These are phyloP conservation scores for Colletes collaris DNA, from an alignment of 2,888 invertebrate species.

Conservation along the genomic window DNA sequence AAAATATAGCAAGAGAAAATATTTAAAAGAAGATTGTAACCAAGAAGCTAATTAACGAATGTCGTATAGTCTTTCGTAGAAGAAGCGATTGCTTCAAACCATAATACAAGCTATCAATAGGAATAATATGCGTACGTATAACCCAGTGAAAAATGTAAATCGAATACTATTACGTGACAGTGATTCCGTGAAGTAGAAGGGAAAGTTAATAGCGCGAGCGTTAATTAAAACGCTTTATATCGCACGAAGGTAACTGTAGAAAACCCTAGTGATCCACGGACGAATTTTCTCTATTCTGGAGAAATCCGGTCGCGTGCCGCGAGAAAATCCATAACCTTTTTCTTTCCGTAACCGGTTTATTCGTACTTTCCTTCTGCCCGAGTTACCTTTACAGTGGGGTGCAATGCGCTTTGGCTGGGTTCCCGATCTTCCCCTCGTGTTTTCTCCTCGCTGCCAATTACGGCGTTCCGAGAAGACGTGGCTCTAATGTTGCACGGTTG, in stretches of 20 bases:
- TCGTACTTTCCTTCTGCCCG: constrained; percentile 53
- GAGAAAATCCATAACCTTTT: constrained; percentile 50
- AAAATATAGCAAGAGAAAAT: no score
- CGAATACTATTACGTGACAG: neutral
- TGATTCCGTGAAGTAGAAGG: neutral
- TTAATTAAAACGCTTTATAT: neutral
- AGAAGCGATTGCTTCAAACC: no score
- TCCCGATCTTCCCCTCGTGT: constrained; percentile 30
- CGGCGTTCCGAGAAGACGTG: neutral
- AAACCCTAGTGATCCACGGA: neutral
- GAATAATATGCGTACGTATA: no score
- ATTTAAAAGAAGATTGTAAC: no score
- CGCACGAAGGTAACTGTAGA: constrained; percentile 11
- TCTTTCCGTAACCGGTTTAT: constrained; percentile 49
- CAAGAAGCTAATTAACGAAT: no score
- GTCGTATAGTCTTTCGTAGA: no score
- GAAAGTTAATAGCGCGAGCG: neutral
- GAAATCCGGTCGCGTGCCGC: constrained; percentile 49
- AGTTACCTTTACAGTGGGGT: constrained; percentile 24
- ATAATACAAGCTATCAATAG: no score
- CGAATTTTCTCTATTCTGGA: constrained; percentile 38
- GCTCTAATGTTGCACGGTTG: constrained; percentile 9
- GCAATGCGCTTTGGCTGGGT: neutral
- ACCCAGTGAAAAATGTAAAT: neutral
- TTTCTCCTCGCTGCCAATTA: constrained; percentile 47